These are phyloP conservation scores for Kradibia gibbosae DNA, from an alignment of 1,140 invertebrate species.

Conservation along the genomic window DNA sequence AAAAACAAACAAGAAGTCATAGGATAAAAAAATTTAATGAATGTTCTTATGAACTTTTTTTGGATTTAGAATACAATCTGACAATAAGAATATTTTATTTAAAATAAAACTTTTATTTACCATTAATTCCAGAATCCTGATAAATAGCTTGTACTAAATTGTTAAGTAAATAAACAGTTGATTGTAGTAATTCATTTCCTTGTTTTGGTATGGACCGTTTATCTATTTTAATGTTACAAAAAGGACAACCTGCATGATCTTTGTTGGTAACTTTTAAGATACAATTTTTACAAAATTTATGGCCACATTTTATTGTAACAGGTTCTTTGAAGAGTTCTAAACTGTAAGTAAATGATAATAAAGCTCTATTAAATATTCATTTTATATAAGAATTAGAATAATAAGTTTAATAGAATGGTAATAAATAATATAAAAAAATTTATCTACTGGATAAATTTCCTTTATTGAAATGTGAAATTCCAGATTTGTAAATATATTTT, in stretches of 20 bases:
- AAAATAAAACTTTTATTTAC: conserved; percentile 52
- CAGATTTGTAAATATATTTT: too few relatives aligned
- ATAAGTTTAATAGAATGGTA: too few relatives aligned
- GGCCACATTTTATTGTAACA: conserved; percentile 54
- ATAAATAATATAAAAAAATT: too few relatives aligned
- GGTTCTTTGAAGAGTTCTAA: conserved; percentile 50
- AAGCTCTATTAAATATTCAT: background rate
- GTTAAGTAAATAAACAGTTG: conserved; percentile 33
- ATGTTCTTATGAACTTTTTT: too few relatives aligned
- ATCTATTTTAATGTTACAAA: conserved; percentile 50
- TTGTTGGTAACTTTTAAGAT: conserved; percentile 45
- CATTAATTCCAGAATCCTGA: conserved; percentile 49
- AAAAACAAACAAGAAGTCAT: too few relatives aligned
- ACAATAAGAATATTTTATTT: too few relatives aligned
- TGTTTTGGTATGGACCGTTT: conserved; percentile 50
- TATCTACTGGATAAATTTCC: too few relatives aligned
- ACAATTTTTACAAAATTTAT: conserved; percentile 55
- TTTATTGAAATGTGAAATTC: too few relatives aligned
- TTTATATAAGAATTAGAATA: too few relatives aligned
- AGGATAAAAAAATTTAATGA: too few relatives aligned
- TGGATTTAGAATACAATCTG: too few relatives aligned
- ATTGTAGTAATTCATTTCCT: conserved; percentile 42
- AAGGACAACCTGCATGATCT: conserved; percentile 49
- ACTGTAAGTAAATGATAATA: conserved; percentile 49
- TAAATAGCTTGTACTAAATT: conserved; percentile 44